A percentile compares a stretch with the other conserved stretches of the same genome.
Evolutionary conservation across 2,113 vertebrate genomes (phyloP).

Genomic region (Toxotes chatareus): DNA sequence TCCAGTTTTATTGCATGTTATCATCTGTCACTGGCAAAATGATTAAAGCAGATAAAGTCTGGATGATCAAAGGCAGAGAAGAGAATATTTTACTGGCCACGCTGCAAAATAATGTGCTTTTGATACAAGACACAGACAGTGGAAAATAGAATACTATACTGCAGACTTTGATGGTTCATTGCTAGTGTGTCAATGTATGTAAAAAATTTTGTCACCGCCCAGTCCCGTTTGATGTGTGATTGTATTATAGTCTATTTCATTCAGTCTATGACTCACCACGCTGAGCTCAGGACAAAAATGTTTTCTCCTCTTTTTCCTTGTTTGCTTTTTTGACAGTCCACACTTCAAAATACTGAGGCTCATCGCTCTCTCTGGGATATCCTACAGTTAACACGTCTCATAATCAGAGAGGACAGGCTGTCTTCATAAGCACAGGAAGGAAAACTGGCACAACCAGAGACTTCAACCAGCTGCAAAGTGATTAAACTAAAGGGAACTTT

Average conservation of each 20-base stretch:
- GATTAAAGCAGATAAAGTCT: slow-evolving; percentile 46
- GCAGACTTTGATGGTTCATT: slow-evolving; percentile 62
- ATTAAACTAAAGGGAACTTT: slow-evolving; percentile 51
- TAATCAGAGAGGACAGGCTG: slow-evolving; percentile 54
- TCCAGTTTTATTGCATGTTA: slow-evolving; percentile 39
- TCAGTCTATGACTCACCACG: slow-evolving; percentile 15
- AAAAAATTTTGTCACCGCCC: slow-evolving; percentile 9
- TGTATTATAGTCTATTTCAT: slow-evolving; percentile 14
- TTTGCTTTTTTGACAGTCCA: slow-evolving; percentile 31
- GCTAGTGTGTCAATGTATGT: slow-evolving; percentile 43
- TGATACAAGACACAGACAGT: slow-evolving; percentile 21
- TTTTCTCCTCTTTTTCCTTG: slow-evolving; percentile 1
- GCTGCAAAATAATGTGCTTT: slow-evolving; percentile 7
- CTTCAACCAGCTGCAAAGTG: slow-evolving; percentile 47
- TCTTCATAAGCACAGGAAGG: slow-evolving; percentile 32
- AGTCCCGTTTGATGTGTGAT: slow-evolving; percentile 24
- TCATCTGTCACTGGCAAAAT: slow-evolving; percentile 41
- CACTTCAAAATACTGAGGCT: slow-evolving; percentile 2
- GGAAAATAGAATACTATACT: slow-evolving; percentile 25
- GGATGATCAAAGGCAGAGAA: slow-evolving; percentile 37
- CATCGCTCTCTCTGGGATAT: slow-evolving; percentile 1
- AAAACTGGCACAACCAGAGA: slow-evolving; percentile 43
- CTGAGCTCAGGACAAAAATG: slow-evolving; percentile 1
- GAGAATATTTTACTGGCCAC: slow-evolving; percentile 27
- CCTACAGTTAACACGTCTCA: slow-evolving; percentile 25